Evolutionary conservation across 2,113 vertebrate species (phyloP), one percentile per base, ranked within the genome.

Genomic region (Tenrec ecaudatus): DNA sequence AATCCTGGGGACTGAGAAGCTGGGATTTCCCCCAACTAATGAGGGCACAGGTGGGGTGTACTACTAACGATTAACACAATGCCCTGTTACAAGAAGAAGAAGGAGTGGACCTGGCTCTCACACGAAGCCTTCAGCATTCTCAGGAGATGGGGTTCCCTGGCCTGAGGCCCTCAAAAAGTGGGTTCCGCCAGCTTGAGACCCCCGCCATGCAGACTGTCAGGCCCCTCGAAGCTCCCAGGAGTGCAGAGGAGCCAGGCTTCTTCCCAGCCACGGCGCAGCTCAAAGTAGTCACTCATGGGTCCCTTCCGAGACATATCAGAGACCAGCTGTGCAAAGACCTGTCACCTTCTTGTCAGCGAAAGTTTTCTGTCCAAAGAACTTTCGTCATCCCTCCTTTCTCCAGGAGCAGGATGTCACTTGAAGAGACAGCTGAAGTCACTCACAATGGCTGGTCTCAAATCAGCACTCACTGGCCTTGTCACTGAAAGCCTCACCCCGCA

Each of bases 361-460:
- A 99, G 98, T 99, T 99, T 99, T 98, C 98, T 99, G 99, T 99
- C 99, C 98, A 98, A 99, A 99, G 98, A 99, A 98, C 98, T 99
- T 98, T 98, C 98, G 98, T 98, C 98, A 99, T 98, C 97, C 86
- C 96, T 98, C 97, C 97, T 99, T 98, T 97, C 98, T 98, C 98
- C 98, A 98, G 98, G 98, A 99, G 98, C 99, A 98, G 98, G 98
- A 98, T 99, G 99, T 99, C 99, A 99, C 98, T 98, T 98, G 98
- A 98, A 98, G 98, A 99, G 99, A 99, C 99, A 99, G 99, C 98
- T 99, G 98, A 98, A 99, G 98, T 99, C 98, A 98, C 98, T 98
- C 98, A 98, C 99, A 99, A 99, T 98, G 99, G 98, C 98, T 99
- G 98, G 98, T 98, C 98, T 99, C 99, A 99, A 99, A 99, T 99